Percentiles rank a stretch among this genome's conserved stretches.
Conservation (phyloP, 2,888 invertebrate species). For the Calliopum simillimum region DNA sequence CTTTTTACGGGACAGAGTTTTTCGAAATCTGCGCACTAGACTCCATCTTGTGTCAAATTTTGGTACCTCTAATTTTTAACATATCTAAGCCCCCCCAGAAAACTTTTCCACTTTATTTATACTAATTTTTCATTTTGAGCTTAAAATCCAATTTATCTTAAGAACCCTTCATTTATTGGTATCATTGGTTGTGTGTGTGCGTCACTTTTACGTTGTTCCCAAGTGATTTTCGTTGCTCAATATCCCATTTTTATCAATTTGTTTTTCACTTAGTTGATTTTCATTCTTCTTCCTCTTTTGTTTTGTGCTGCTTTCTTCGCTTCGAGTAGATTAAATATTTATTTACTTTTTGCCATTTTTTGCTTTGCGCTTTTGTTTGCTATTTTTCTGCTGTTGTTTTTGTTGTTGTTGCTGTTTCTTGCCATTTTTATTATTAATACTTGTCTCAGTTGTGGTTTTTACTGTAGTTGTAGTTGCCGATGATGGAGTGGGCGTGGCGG, state of each 20-base stretch:
- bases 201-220: too few relatives aligned
- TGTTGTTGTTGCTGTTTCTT: constrained; percentile 44
- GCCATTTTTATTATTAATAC: constrained; percentile 20
- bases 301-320: neutral
- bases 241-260: constrained; percentile 31
- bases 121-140: neutral
- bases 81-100: too few relatives aligned
- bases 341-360: constrained; percentile 55
- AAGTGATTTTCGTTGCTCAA: constrained; percentile 14
- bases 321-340: neutral
- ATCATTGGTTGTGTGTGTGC: neutral
- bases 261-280: neutral
- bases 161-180: neutral
- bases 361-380: constrained; percentile 57
- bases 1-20: too few relatives aligned
- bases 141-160: constrained; percentile 1
- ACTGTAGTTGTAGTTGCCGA: constrained; percentile 9
- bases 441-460: constrained; percentile 36
- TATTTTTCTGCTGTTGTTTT: constrained; percentile 49
- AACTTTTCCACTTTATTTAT: neutral
- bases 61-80: too few relatives aligned
- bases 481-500: constrained; percentile 18
- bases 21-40: too few relatives aligned
- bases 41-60: too few relatives aligned
- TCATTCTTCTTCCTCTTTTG: constrained; percentile 3